Base-by-base conservation (phyloP, 2,888 invertebrate genomes). In the Dicycla oo region DNA sequence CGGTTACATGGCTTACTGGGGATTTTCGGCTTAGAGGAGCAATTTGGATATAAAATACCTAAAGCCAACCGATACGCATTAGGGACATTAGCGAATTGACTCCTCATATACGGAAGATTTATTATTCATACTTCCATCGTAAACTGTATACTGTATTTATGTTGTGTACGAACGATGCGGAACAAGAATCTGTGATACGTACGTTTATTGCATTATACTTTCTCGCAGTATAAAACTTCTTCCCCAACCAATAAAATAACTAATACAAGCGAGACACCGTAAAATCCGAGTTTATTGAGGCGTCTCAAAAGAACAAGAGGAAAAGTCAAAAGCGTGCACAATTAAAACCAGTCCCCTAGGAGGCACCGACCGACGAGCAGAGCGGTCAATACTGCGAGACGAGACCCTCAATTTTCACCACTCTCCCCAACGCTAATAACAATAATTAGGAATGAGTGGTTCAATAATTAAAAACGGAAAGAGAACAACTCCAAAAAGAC, bases 391-490 rank as follows among this genome's bases (percentile, higher is more conserved):
- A 95, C 94, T 92, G 89, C 94, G 91, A 88, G 89, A 87, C 92
- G 87, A 93, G 94, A 93, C 95, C 95, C 95, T 95, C 95, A 95
- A 95, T 95, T 95, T 95, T 94, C 95, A 94, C 94, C 95, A 94
- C 95, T 94, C 92, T 90, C 95, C 94, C 95, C 91, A 90, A 90
- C 93, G 94, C 96, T 96, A 96, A 96, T 96, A 96, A 96, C 95
- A 96, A 96, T 96, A 96, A 96, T 96, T 96, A 96, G 96, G 93
- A 96, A 96, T 96, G 96, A 96, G 96, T 96, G 96, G 96, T 96
- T 96, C 96, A 95, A 96, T 96, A 96, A 96, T 96, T 96, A 96
- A 96, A 96, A 96, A 96, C 96, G 96, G 96, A 96, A 95, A 94
- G 95, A 94, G 94, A 94, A 94, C 92, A 93, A 92, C 93, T 92